Evolutionary conservation across 2,797 vertebrate species (phyloP).

Genomic region (Chromobotia macracanthus): DNA sequence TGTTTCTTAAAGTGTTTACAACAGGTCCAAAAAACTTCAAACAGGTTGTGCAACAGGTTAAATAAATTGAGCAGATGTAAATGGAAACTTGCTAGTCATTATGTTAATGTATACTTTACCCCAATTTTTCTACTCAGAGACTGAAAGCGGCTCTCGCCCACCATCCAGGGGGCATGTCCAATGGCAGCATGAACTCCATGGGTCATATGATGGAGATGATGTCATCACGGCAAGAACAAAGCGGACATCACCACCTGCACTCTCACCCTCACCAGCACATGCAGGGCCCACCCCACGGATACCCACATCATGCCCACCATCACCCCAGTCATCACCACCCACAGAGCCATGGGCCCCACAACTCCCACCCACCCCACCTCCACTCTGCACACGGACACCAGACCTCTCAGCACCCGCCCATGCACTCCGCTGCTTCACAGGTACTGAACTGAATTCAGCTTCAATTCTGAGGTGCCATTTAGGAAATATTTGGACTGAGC

Average conservation of each 20-base stretch:
- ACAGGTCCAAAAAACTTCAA: too few relatives aligned
- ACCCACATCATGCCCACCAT: conserved; percentile 88
- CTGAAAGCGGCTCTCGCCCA: conserved; percentile 96
- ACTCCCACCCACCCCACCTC: conserved; percentile 88
- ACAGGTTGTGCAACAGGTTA: neutral
- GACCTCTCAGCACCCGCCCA: conserved; percentile 90
- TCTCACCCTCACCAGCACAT: conserved; percentile 83
- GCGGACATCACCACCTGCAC: conserved; percentile 91
- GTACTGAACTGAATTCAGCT: conserved; percentile 68
- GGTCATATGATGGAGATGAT: conserved; percentile 99
- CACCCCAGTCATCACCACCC: conserved; percentile 82
- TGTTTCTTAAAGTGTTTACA: too few relatives aligned
- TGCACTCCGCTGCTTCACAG: conserved; percentile 94
- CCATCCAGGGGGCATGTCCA: conserved; percentile 91
- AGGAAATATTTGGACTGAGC: neutral
- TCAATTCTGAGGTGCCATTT: neutral
- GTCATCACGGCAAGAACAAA: conserved; percentile 92
- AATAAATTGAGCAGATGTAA: neutral
- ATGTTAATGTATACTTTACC: conserved; percentile 2
- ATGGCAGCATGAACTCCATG: conserved; percentile 98
- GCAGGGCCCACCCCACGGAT: conserved; percentile 87
- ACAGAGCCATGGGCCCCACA: conserved; percentile 85
- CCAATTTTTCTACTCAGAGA: conserved; percentile 78
- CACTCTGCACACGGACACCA: conserved; percentile 87
- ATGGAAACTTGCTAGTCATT: neutral